A percentile compares a stretch with the other conserved stretches of the same genome.
Conservation (phyloP, 2,888 invertebrate genomes). For the Latheticus oryzae region DNA sequence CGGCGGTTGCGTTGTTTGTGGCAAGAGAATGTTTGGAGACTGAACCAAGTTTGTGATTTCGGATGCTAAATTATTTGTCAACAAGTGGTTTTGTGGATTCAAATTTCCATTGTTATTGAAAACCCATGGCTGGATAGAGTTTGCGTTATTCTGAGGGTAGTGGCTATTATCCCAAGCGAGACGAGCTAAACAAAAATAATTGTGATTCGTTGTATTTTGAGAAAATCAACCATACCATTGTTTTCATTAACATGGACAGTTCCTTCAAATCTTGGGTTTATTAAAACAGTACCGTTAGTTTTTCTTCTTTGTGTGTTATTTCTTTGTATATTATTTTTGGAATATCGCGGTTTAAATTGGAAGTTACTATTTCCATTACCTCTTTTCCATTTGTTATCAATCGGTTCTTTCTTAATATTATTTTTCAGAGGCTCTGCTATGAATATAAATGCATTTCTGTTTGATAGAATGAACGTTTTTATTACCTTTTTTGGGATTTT, state of each 20-base stretch:
- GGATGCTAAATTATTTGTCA: constrained; percentile 1
- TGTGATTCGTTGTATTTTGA: neutral
- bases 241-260: constrained; percentile 34
- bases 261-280: constrained; percentile 42
- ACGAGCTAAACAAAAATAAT: too few species aligned
- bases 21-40: constrained; percentile 2
- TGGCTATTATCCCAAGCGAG: constrained; percentile 20
- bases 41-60: constrained; percentile 2
- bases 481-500: neutral
- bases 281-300: constrained; percentile 41
- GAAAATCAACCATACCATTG: constrained; percentile 15
- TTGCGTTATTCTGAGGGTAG: neutral
- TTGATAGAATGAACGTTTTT: too few species aligned
- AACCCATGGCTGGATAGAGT: constrained; percentile 21
- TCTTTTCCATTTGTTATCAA: constrained; percentile 8
- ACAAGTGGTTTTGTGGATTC: constrained; percentile 3
- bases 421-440: constrained; percentile 4
- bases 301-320: too few species aligned
- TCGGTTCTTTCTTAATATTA: neutral
- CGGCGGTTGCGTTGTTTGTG: constrained; percentile 1
- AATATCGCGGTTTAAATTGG: constrained; percentile 1
- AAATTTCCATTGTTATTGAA: neutral
- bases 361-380: constrained; percentile 8
- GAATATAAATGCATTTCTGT: too few species aligned
- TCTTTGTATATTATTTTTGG: constrained; percentile 7